Evolutionary conservation across 2,888 invertebrate genomes (phyloP).

Genomic region (Pollenia labialis): DNA sequence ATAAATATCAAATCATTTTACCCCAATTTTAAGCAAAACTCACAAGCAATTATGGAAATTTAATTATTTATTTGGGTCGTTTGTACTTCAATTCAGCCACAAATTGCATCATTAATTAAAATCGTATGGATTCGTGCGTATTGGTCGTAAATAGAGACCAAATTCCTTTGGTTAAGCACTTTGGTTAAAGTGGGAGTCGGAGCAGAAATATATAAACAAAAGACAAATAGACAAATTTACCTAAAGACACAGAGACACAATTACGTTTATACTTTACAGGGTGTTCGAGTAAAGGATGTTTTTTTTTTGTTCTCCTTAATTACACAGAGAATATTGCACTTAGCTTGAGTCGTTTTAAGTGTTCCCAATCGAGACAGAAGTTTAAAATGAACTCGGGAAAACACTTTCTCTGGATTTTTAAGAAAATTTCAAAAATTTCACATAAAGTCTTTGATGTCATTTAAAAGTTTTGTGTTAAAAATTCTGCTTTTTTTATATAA

Average conservation of each 20-base stretch:
- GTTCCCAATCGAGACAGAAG: no score
- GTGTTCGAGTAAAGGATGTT: no score
- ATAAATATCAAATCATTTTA: conserved; percentile 36
- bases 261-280: background rate
- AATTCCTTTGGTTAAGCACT: conserved; percentile 1
- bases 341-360: no score
- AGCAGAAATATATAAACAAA: background rate
- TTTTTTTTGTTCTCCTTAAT: no score
- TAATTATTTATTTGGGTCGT: background rate
- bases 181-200: background rate
- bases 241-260: conserved; percentile 27
- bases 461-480: no score
- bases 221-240: conserved; percentile 24
- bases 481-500: no score
- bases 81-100: background rate
- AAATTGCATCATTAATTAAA: conserved; percentile 55
- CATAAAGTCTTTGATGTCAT: no score
- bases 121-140: background rate
- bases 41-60: background rate
- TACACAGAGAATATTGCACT: no score
- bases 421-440: no score
- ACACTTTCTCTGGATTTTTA: no score
- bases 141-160: background rate
- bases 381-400: no score
- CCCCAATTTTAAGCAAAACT: background rate